These are phyloP conservation scores for Tenthredo amoena DNA, from an alignment of 2,888 invertebrate species.

Conservation along the genomic window DNA sequence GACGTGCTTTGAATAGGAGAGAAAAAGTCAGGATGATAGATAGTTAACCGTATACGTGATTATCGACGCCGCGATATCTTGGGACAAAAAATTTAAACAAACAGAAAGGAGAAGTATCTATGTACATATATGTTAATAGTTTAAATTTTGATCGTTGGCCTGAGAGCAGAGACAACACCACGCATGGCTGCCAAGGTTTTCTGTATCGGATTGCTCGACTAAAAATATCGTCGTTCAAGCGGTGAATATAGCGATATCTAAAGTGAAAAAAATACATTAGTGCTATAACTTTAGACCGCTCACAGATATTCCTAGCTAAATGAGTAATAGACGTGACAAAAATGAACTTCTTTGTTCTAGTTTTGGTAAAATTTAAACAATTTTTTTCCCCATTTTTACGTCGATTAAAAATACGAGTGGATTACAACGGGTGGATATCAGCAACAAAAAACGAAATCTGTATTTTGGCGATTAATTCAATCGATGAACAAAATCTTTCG, in stretches of 20 bases:
- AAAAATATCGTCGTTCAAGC: conserved; percentile 23
- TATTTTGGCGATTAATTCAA: background rate
- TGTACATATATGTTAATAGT: background rate
- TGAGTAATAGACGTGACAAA: background rate
- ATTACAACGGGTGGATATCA: background rate
- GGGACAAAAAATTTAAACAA: background rate
- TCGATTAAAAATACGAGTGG: too few relatives aligned
- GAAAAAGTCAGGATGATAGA: background rate
- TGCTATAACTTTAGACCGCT: background rate
- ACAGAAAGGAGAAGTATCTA: background rate
- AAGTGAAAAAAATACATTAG: background rate
- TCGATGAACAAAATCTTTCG: background rate
- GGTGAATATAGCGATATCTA: conserved; percentile 19
- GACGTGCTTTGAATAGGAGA: background rate
- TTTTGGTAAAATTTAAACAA: background rate
- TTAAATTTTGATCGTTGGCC: conserved; percentile 40
- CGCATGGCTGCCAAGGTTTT: conserved; percentile 41
- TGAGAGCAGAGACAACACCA: conserved; percentile 31
- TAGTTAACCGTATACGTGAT: background rate
- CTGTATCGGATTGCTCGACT: conserved; percentile 47
- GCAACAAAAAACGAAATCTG: background rate
- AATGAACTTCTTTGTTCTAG: background rate
- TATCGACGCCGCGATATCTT: background rate
- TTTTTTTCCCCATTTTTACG: background rate
- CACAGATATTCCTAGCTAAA: background rate